Conservation (phyloP, 2,797 vertebrate species). For the Karalla daura region DNA sequence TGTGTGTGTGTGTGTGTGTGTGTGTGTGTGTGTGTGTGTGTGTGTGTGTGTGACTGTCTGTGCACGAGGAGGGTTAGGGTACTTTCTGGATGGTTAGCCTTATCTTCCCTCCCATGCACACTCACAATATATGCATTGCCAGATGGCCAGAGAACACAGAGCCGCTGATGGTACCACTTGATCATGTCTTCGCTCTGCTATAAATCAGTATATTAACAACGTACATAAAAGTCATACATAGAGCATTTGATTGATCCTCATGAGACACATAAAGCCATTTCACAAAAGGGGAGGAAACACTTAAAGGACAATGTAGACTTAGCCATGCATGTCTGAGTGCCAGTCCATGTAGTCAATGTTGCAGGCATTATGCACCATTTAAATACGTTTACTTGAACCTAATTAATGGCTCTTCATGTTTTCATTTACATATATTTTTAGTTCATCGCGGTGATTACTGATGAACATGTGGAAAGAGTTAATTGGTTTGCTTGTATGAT, state of each 20-base stretch:
- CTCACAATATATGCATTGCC: slow-evolving; percentile 59
- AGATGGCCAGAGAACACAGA: slow-evolving; percentile 70
- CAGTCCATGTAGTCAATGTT: slow-evolving; percentile 11
- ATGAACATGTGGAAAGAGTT: slow-evolving; percentile 22
- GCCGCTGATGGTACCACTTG: slow-evolving; percentile 67
- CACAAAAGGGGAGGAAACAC: slow-evolving; percentile 52
- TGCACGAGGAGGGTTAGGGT: slow-evolving; percentile 32
- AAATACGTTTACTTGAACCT: slow-evolving; percentile 24
- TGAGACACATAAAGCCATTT: slow-evolving; percentile 51
- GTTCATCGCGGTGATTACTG: slow-evolving; percentile 12
- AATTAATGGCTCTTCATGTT: slow-evolving; percentile 33
- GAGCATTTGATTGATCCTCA: slow-evolving; percentile 55
- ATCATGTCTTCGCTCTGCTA: slow-evolving; percentile 62
- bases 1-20: slow-evolving; percentile 8
- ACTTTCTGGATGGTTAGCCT: slow-evolving; percentile 70
- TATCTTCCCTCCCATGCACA: slow-evolving; percentile 67
- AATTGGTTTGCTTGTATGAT: slow-evolving; percentile 19
- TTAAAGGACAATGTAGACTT: slow-evolving; percentile 44
- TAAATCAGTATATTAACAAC: slow-evolving; percentile 70
- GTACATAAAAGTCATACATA: slow-evolving; percentile 48
- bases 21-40: slow-evolving; percentile 13
- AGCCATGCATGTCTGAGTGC: slow-evolving; percentile 37
- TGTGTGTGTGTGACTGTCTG: not conserved
- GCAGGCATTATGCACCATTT: slow-evolving; percentile 29
- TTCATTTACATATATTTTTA: slow-evolving; percentile 36